Percentiles rank a stretch among this genome's conserved stretches.
Evolutionary conservation across 2,797 vertebrate species (phyloP).

Genomic region (Coccyzus lansbergi): DNA sequence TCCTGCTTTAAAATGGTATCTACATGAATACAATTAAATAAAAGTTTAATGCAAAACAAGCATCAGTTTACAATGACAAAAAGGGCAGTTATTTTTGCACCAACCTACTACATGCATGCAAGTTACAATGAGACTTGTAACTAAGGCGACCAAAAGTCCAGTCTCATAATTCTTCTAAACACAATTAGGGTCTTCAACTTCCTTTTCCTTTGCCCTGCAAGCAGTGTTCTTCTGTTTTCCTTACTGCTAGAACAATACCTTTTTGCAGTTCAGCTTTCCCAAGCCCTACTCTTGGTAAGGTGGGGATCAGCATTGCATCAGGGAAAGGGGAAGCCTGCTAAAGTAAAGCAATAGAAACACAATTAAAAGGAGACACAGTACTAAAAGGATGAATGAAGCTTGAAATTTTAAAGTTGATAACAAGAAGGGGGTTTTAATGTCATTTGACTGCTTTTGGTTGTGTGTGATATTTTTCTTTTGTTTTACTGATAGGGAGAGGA

Average conservation of each 20-base stretch:
- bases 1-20: too few relatives aligned
- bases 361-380: neutral
- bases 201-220: conserved; percentile 36
- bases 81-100: too few relatives aligned
- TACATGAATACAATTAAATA: too few relatives aligned
- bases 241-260: neutral
- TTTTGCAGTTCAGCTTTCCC: neutral
- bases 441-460: conserved; percentile 19
- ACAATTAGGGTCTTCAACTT: neutral
- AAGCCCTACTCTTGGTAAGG: neutral
- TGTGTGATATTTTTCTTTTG: neutral
- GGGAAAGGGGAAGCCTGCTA: conserved; percentile 5
- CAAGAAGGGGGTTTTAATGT: neutral
- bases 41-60: too few relatives aligned
- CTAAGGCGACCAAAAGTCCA: conserved; percentile 63
- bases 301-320: neutral
- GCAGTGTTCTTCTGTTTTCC: conserved; percentile 1
- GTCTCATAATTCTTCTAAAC: neutral
- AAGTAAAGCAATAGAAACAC: neutral
- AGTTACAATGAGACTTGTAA: conserved; percentile 64
- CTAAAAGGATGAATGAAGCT: neutral
- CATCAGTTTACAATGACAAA: too few relatives aligned
- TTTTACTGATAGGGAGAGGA: conserved; percentile 16
- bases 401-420: neutral
- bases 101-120: conserved; percentile 54